These are phyloP conservation scores for Aphodius granarius DNA, from an alignment of 2,888 invertebrate species.

Conservation along the genomic window DNA sequence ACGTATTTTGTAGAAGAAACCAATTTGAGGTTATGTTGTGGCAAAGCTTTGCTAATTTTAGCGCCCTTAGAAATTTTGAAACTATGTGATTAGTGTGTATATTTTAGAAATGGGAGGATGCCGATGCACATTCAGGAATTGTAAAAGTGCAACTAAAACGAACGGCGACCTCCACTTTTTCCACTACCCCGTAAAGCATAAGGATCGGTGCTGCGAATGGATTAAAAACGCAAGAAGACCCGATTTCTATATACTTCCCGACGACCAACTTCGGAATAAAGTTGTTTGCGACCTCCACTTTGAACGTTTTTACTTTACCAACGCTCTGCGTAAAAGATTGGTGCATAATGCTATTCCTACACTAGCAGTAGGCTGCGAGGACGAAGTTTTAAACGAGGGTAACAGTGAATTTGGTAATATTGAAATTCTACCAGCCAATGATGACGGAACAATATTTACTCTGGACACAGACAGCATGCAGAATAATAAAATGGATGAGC, in stretches of 20 bases:
- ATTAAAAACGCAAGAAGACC: conserved; percentile 58
- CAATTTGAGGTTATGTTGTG: background rate
- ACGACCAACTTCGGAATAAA: conserved; percentile 63
- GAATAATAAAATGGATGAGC: conserved; percentile 36
- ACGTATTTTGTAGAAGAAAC: background rate
- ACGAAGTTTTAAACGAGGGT: conserved; percentile 18
- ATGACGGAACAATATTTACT: conserved; percentile 47
- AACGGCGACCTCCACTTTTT: conserved; percentile 58
- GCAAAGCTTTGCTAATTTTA: background rate
- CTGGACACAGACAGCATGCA: conserved; percentile 46
- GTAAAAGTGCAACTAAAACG: conserved; percentile 57
- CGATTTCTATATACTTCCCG: conserved; percentile 58
- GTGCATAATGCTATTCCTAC: conserved; percentile 61
- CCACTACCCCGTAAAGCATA: conserved; percentile 64
- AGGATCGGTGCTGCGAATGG: conserved; percentile 62
- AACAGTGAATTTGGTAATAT: conserved; percentile 34
- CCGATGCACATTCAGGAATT: conserved; percentile 61
- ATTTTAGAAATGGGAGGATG: conserved; percentile 60
- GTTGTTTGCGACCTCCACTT: conserved; percentile 65
- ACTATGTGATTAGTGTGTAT: background rate
- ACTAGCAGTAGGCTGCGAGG: conserved; percentile 46
- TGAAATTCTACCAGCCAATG: conserved; percentile 45
- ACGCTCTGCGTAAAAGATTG: conserved; percentile 60
- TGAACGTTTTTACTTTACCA: conserved; percentile 58
- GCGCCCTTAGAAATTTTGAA: background rate